phyloP scores from a whole-genome alignment of 2,113 vertebrate genomes.

The Mobula hypostoma region DNA sequence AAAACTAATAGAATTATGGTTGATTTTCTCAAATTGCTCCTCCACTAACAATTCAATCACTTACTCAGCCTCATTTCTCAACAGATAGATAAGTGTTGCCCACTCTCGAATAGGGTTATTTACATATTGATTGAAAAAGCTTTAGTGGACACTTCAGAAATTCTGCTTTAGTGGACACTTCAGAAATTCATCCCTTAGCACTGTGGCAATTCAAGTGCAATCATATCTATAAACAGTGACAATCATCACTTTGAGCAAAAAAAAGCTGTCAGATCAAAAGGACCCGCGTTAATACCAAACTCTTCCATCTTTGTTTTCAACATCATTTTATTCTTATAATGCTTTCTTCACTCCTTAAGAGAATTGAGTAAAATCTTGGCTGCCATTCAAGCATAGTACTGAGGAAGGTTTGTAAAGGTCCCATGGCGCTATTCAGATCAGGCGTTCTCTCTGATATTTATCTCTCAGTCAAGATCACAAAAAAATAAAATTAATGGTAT shows the following conservation, averaged over 20 bases:
- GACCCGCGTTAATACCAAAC: not conserved
- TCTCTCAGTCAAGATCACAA: not conserved
- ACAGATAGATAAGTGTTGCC: no score
- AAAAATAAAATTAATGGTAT: no score
- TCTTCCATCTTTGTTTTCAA: not conserved
- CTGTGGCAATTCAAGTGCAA: not conserved
- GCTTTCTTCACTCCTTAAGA: not conserved
- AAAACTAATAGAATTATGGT: no score
- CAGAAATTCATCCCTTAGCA: not conserved
- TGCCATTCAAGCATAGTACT: not conserved
- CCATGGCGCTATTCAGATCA: not conserved
- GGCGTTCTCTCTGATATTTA: not conserved
- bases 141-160: not conserved
- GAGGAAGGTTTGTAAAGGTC: not conserved
- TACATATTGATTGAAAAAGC: no score
- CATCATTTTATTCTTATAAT: not conserved
- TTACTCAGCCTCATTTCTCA: no score
- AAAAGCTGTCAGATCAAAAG: no score
- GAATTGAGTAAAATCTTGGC: not conserved
- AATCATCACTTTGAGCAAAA: no score
- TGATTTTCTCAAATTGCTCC: no score
- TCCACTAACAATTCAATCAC: no score
- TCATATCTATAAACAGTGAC: not conserved
- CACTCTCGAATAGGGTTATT: no score
- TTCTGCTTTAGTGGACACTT: not conserved